phyloP scores from a whole-genome alignment of 2,797 vertebrate genomes.

The Chaenodraco wilsoni region DNA sequence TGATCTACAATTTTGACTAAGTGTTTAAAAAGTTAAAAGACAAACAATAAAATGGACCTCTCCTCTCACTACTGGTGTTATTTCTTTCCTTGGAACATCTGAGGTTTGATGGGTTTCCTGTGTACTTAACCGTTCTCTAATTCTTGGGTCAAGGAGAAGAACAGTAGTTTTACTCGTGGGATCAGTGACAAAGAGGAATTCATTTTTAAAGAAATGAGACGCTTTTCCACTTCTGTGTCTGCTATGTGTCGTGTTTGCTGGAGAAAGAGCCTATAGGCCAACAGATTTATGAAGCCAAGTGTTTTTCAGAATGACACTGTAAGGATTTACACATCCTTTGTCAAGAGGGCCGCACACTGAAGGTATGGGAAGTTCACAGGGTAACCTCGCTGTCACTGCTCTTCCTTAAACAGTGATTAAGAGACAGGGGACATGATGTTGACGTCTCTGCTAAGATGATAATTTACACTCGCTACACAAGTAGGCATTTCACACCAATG shows the following conservation, averaged over 20 bases:
- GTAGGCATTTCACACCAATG: constrained; percentile 79
- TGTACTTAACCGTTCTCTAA: constrained; percentile 63
- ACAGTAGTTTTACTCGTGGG: constrained; percentile 55
- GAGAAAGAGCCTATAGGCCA: constrained; percentile 34
- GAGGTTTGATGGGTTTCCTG: constrained; percentile 66
- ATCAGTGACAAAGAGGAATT: constrained; percentile 54
- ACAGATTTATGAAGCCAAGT: constrained; percentile 79
- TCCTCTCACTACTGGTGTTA: constrained; percentile 24
- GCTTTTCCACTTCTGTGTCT: constrained; percentile 49
- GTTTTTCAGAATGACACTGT: constrained; percentile 77
- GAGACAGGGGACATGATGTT: constrained; percentile 76
- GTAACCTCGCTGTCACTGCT: constrained; percentile 80
- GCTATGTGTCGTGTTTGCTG: constrained; percentile 21
- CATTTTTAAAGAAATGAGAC: constrained; percentile 62
- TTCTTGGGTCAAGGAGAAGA: constrained; percentile 63
- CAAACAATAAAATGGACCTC: constrained; percentile 44
- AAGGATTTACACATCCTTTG: constrained; percentile 78
- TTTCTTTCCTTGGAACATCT: constrained; percentile 44
- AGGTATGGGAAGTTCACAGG: constrained; percentile 75
- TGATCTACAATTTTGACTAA: constrained; percentile 23
- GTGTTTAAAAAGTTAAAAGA: constrained; percentile 4
- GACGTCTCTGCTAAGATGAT: constrained; percentile 72
- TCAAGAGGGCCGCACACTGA: constrained; percentile 66
- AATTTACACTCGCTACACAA: constrained; percentile 81
- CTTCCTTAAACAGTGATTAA: constrained; percentile 82